phyloP scores from a whole-genome alignment of 2,113 vertebrate genomes.

The Elaphurus davidianus region DNA sequence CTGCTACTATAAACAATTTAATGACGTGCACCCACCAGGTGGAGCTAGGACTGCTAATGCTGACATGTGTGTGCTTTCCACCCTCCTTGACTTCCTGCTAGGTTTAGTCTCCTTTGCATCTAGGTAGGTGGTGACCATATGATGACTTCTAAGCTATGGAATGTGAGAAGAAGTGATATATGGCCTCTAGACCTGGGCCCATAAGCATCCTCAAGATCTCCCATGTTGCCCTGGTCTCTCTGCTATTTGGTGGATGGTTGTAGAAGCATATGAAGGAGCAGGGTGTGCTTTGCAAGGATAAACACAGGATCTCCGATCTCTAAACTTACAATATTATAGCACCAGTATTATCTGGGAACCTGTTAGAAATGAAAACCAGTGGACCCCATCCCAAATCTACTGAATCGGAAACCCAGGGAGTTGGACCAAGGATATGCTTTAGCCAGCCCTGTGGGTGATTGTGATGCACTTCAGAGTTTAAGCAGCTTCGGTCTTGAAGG shows the following conservation, averaged over 20 bases:
- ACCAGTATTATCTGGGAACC: not conserved
- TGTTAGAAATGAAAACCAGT: not conserved
- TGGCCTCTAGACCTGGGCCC: not conserved
- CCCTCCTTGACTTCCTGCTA: not conserved
- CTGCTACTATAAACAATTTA: not conserved
- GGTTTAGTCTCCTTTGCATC: not conserved
- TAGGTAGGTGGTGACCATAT: not conserved
- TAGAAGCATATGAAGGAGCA: not conserved
- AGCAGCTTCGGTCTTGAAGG: not conserved
- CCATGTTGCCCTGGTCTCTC: not conserved
- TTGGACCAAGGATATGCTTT: not conserved
- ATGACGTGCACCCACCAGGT: not conserved
- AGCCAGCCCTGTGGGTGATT: not conserved
- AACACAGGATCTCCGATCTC: not conserved
- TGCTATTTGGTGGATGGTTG: not conserved
- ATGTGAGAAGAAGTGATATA: not conserved
- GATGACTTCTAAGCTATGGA: too few relatives aligned
- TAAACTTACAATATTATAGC: not conserved
- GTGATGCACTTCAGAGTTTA: not conserved
- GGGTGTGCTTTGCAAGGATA: not conserved
- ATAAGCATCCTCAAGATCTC: accelerated
- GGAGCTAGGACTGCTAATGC: not conserved
- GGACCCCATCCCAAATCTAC: not conserved
- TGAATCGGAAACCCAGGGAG: not conserved
- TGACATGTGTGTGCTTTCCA: accelerated